Evolutionary conservation across 1,140 invertebrate genomes (phyloP).

Genomic region (Solenopsis invicta): DNA sequence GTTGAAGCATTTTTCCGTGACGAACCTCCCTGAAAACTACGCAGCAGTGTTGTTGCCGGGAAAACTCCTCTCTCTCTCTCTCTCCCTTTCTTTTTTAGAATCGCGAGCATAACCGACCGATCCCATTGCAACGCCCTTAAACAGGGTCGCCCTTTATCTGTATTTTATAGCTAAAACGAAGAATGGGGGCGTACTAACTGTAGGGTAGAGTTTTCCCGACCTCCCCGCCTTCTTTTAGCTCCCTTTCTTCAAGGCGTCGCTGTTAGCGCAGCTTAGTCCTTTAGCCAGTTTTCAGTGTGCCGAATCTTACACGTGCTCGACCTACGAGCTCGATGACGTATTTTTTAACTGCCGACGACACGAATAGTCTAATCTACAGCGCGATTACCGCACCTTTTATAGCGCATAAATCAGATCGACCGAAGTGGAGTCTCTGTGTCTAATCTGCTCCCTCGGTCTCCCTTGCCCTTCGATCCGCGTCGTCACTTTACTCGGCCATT

Average conservation of each 20-base stretch:
- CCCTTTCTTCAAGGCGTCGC: slow-evolving; percentile 9
- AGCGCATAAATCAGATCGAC: slow-evolving; percentile 79
- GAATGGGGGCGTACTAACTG: slow-evolving; percentile 33
- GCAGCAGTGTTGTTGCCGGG: slow-evolving; percentile 34
- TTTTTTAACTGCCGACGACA: slow-evolving; percentile 81
- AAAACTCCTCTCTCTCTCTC: not conserved
- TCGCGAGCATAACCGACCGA: slow-evolving; percentile 69
- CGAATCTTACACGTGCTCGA: slow-evolving; percentile 27
- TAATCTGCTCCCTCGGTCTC: slow-evolving; percentile 66
- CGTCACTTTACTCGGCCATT: slow-evolving; percentile 15
- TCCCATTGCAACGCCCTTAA: slow-evolving; percentile 72
- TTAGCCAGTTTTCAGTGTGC: slow-evolving; percentile 48
- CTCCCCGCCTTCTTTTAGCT: not conserved
- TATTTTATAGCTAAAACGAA: slow-evolving; percentile 77
- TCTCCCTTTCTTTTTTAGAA: slow-evolving; percentile 67
- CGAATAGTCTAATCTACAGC: slow-evolving; percentile 80
- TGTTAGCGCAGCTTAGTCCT: not conserved
- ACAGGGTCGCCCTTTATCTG: slow-evolving; percentile 79
- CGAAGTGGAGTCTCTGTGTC: slow-evolving; percentile 72
- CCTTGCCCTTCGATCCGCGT: slow-evolving; percentile 40
- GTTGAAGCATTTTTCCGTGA: slow-evolving; percentile 47
- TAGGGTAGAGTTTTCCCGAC: not conserved
- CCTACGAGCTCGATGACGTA: slow-evolving; percentile 69
- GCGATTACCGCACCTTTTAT: slow-evolving; percentile 80
- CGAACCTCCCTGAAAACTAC: slow-evolving; percentile 53